Evolutionary conservation across 2,797 vertebrate species (phyloP).

Genomic region (Hoplostethus atlanticus): DNA sequence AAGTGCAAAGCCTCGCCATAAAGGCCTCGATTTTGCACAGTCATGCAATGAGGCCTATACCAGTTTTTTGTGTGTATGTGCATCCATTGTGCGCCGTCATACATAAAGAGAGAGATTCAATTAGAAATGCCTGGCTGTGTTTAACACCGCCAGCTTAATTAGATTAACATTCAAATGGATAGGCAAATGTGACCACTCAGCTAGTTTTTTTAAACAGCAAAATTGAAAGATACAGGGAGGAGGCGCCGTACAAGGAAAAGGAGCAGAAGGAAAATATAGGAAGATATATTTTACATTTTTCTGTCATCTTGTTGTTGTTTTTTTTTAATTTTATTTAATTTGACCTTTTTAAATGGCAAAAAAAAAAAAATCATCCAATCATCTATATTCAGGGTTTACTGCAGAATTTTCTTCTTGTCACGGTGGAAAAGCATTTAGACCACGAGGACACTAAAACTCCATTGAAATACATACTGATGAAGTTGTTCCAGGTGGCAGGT

Average conservation of each 20-base stretch:
- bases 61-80: not conserved
- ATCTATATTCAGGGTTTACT: too few relatives aligned
- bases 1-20: slow-evolving; percentile 46
- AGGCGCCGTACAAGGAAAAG: not conserved
- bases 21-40: slow-evolving; percentile 53
- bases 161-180: slow-evolving; percentile 48
- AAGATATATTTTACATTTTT: too few relatives aligned
- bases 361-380: too few relatives aligned
- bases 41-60: slow-evolving; percentile 40
- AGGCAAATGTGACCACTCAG: slow-evolving; percentile 56
- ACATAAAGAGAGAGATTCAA: slow-evolving; percentile 43
- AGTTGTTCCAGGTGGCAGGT: too few relatives aligned
- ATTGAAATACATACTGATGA: too few relatives aligned
- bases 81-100: slow-evolving; percentile 59
- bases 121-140: slow-evolving; percentile 66
- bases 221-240: not conserved
- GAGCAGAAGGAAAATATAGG: not conserved
- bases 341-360: too few relatives aligned
- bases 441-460: too few relatives aligned
- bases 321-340: too few relatives aligned
- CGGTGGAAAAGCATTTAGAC: too few relatives aligned
- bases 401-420: too few relatives aligned
- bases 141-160: slow-evolving; percentile 62
- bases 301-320: too few relatives aligned
- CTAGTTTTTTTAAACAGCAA: slow-evolving; percentile 40